phyloP scores from a whole-genome alignment of 2,888 invertebrate species.

The Erannis defoliaria region DNA sequence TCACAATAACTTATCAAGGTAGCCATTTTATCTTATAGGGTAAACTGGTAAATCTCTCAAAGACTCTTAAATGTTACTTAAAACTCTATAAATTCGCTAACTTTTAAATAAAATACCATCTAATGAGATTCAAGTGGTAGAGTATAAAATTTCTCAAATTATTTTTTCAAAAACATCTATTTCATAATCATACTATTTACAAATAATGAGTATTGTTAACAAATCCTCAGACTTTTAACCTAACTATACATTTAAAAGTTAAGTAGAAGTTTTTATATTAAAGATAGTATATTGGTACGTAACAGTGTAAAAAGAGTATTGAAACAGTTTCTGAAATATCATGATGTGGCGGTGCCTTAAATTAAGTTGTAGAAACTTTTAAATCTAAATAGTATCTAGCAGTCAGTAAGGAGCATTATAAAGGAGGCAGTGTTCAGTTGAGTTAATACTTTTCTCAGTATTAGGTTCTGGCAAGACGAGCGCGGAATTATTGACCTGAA shows the following conservation, averaged over 20 bases:
- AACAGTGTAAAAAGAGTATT: conserved; percentile 32
- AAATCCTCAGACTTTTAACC: conserved; percentile 64
- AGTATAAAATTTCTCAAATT: conserved; percentile 79
- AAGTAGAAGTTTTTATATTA: conserved; percentile 38
- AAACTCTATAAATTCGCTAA: conserved; percentile 85
- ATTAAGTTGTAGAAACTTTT: conserved; percentile 20
- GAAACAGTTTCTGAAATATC: conserved; percentile 38
- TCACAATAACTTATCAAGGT: conserved; percentile 77
- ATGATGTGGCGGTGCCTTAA: conserved; percentile 34
- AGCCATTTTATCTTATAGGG: conserved; percentile 78
- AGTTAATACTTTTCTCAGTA: conserved; percentile 23
- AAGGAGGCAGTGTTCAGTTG: conserved; percentile 30
- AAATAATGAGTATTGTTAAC: conserved; percentile 82
- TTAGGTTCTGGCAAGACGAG: conserved; percentile 44
- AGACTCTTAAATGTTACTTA: conserved; percentile 74
- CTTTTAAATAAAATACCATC: conserved; percentile 80
- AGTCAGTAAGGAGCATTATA: conserved; percentile 32
- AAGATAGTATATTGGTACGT: conserved; percentile 21
- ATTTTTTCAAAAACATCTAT: conserved; percentile 62
- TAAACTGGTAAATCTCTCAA: conserved; percentile 85
- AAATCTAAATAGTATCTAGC: conserved; percentile 30
- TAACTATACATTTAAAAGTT: conserved; percentile 49
- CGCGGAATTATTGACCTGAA: conserved; percentile 28
- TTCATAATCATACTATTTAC: conserved; percentile 72
- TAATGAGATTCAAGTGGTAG: conserved; percentile 86